These are phyloP conservation scores for Notarius quadriscutis DNA, from an alignment of 2,113 vertebrate species.

Conservation along the genomic window DNA sequence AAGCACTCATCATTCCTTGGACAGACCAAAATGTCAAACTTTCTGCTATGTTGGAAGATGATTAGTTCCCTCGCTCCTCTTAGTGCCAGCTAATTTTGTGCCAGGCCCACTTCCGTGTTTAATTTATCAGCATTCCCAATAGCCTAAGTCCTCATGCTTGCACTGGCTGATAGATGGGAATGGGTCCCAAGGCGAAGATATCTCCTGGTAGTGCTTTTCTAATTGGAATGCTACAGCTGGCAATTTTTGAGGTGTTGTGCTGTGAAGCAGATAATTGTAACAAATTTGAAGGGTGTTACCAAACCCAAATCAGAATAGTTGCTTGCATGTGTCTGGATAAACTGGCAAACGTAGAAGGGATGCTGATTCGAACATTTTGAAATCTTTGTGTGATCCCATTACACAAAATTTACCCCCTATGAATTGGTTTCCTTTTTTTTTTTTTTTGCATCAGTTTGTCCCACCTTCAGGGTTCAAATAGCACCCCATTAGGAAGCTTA, in stretches of 20 bases:
- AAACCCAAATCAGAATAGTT: neutral
- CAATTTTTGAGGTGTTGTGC: constrained; percentile 28
- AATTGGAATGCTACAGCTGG: constrained; percentile 41
- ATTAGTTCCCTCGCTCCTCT: constrained; percentile 64
- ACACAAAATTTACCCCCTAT: neutral
- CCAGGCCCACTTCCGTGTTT: constrained; percentile 56
- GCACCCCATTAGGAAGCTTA: neutral
- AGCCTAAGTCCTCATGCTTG: constrained; percentile 45
- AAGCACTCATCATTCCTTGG: constrained; percentile 53
- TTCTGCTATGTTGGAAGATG: constrained; percentile 50
- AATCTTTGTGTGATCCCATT: neutral
- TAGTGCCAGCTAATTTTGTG: constrained; percentile 62
- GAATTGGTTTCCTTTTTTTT: neutral
- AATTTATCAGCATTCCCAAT: constrained; percentile 55
- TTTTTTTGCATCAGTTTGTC: neutral
- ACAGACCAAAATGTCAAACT: constrained; percentile 62
- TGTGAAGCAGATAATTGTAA: constrained; percentile 8
- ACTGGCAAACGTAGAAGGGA: neutral
- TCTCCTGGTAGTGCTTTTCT: constrained; percentile 38
- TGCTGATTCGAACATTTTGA: neutral
- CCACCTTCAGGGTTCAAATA: neutral
- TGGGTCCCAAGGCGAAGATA: constrained; percentile 53
- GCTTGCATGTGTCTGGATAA: neutral
- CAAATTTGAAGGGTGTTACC: neutral
- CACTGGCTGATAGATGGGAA: constrained; percentile 46